Evolutionary conservation across 1,140 invertebrate species (phyloP), one percentile per base, ranked within the genome.

Genomic region (Hirudo medicinalis): DNA sequence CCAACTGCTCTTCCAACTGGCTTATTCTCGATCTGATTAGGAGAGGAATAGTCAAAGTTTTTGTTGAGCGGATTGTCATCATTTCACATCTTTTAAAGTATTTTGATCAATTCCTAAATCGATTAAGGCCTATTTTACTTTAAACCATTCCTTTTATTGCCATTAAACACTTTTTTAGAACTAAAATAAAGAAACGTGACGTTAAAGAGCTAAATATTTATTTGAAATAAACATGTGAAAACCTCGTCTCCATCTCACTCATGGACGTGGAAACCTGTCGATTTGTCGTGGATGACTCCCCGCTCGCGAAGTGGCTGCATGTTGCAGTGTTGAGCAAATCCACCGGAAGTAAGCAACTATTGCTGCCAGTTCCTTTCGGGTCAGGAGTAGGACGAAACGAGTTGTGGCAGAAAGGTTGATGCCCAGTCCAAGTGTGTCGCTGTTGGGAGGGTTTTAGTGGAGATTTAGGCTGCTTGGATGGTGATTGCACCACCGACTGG

Each of bases 321-420:
- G 43, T 49, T 49, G 43, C 43, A 25, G 57, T 63, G 57, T 63
- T 63, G 22, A 63, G 57, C 57, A 63, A 63, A 63, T 63, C 57
- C 8, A 63, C 57, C 9, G 57, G 57, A 22, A 63, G 22, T 22
- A 63, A 32, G 29, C 29, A 22, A n/a, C 22, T 20, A 15, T 13
- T 25, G 57, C 57, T 63, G 9, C 57, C 57, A 13, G 57, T n/a
- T 32, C 29, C 22, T n/a, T 63, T 32, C 3, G 57, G 22, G 9
- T 63, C 57, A 13, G 20, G 2, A 2, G 9, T 4, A 63, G 57
- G 29, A 22, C 29, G 57, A 20, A 22, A 63, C 11, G 57, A n/a
- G 15, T 13, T 63, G 57, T 63, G 57, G 15, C 29, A 32, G 43
- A 49, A 49, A 17, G 43, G 9, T 17, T 49, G 43, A 17, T 49